These are phyloP conservation scores for Phalacrocorax aristotelis DNA, from an alignment of 2,113 vertebrate species.

Conservation along the genomic window DNA sequence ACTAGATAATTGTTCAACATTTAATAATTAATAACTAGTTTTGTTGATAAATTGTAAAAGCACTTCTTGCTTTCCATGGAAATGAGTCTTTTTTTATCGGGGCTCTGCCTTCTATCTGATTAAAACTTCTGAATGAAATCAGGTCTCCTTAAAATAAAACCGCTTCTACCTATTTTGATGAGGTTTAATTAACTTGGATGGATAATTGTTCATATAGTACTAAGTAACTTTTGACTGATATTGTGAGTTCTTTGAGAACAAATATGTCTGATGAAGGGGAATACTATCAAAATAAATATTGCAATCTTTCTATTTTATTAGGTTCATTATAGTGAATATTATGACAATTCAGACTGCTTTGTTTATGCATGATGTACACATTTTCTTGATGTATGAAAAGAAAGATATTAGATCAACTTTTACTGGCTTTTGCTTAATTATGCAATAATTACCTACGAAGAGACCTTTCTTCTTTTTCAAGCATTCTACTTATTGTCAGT, in stretches of 20 bases:
- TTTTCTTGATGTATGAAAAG: background rate
- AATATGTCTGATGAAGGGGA: background rate
- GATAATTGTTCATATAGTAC: background rate
- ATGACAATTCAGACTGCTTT: background rate
- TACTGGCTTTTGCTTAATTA: background rate
- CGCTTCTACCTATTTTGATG: background rate
- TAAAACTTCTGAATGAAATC: background rate
- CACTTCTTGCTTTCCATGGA: background rate
- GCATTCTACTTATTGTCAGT: background rate
- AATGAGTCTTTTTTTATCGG: background rate
- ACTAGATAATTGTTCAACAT: background rate
- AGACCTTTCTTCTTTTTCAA: background rate
- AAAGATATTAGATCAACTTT: background rate
- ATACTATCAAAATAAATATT: background rate
- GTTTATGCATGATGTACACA: accelerated
- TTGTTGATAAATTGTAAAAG: background rate
- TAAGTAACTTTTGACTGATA: background rate
- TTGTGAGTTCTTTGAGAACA: background rate
- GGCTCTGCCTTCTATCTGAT: background rate
- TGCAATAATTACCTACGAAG: background rate
- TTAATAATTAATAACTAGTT: background rate
- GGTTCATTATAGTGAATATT: background rate
- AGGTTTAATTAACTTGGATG: background rate
- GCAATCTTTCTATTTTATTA: background rate
- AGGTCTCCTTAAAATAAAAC: background rate